Evolutionary conservation across 2,113 vertebrate species (phyloP).

Genomic region (mouse (Mus musculus)): GRCm39 chr1:151484501-151485000

Average conservation of each 20-base stretch:
- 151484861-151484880: not conserved
- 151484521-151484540: not conserved
- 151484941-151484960: not conserved
- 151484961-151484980: not conserved
- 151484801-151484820: not conserved
- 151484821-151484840: not conserved
- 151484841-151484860: not conserved
- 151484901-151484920: not conserved
- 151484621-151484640: no score
- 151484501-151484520: not conserved
- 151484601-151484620: not conserved
- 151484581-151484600: not conserved
- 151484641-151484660: not conserved
- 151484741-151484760: not conserved
- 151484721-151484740: no score
- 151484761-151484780: not conserved
- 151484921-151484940: not conserved
- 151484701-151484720: not conserved
- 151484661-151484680: not conserved
- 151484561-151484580: not conserved
- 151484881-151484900: not conserved
- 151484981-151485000: not conserved
- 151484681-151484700: no score
- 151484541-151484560: not conserved
- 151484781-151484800: not conserved